A percentile compares a stretch with the other conserved stretches of the same genome.
phyloP scores from a whole-genome alignment of 2,113 vertebrate genomes.

The Cyrtonyx montezumae region DNA sequence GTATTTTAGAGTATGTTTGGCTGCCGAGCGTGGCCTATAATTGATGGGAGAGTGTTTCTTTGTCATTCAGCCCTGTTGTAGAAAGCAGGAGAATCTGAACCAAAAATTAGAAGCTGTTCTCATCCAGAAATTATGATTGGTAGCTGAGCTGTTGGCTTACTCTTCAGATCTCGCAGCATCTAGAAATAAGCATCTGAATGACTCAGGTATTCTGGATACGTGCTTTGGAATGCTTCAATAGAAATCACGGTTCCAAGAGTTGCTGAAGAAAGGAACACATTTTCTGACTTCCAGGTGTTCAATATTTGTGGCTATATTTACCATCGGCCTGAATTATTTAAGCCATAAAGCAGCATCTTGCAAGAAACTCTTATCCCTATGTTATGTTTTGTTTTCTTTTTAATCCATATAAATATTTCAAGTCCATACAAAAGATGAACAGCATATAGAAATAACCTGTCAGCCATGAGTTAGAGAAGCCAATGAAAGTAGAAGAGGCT shows the following conservation, averaged over 20 bases:
- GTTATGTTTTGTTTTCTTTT: neutral
- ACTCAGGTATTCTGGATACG: neutral
- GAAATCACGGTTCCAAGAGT: neutral
- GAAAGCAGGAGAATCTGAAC: conserved; percentile 40
- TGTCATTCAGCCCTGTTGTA: conserved; percentile 41
- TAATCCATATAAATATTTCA: conserved; percentile 27
- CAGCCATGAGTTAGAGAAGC: conserved; percentile 30
- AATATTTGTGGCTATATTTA: conserved; percentile 16
- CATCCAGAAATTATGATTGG: neutral
- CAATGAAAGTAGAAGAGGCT: conserved; percentile 41
- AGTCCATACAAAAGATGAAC: conserved; percentile 32
- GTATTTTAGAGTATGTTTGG: conserved; percentile 12
- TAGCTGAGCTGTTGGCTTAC: neutral
- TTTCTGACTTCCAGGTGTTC: neutral
- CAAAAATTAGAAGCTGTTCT: neutral
- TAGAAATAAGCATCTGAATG: neutral
- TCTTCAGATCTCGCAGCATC: neutral
- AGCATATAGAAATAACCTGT: conserved; percentile 15
- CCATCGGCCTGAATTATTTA: conserved; percentile 53
- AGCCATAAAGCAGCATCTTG: conserved; percentile 12
- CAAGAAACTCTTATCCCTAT: conserved; percentile 17
- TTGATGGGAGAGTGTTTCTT: neutral
- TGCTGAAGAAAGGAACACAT: neutral
- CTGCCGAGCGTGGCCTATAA: conserved; percentile 22
- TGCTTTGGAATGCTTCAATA: rapidly evolving